phyloP scores from a whole-genome alignment of 2,113 vertebrate species.

The Ornithorhynchus anatinus region DNA sequence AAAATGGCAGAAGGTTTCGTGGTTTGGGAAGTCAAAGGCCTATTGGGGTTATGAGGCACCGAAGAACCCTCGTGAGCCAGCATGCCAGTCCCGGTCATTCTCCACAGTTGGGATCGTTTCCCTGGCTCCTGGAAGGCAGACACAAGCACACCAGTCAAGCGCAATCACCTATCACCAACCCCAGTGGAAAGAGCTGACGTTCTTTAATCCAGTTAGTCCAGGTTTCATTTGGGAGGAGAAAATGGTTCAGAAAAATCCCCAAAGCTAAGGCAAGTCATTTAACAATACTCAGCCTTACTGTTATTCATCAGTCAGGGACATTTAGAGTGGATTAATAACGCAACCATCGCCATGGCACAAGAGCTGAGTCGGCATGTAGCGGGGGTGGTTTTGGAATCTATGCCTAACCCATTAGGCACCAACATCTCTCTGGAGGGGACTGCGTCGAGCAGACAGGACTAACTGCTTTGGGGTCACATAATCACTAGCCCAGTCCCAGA shows the following conservation, averaged over 20 bases:
- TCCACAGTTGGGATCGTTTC: slow-evolving; percentile 96
- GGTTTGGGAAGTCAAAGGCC: slow-evolving; percentile 76
- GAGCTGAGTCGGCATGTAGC: too few species aligned
- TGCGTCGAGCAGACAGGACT: too few species aligned
- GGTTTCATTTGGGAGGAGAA: background rate
- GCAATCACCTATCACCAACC: background rate
- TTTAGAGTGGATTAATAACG: too few species aligned
- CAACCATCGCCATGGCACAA: too few species aligned
- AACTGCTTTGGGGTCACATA: too few species aligned
- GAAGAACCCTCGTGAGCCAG: slow-evolving; percentile 96
- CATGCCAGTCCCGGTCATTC: slow-evolving; percentile 87
- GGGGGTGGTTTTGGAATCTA: too few species aligned
- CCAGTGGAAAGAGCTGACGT: background rate
- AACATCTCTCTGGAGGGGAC: too few species aligned
- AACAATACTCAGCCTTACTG: background rate
- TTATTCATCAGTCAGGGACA: too few species aligned
- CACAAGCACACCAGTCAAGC: background rate
- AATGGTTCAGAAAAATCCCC: background rate
- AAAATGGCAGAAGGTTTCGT: slow-evolving; percentile 85
- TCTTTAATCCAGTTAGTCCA: background rate
- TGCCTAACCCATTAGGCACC: too few species aligned
- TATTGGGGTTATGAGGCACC: slow-evolving; percentile 87
- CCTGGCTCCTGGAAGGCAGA: slow-evolving; percentile 84
- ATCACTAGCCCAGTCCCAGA: too few species aligned
- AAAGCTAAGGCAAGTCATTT: too few species aligned